Base-by-base conservation (phyloP, 2,888 invertebrate species). In the Terebella lapidaria region DNA sequence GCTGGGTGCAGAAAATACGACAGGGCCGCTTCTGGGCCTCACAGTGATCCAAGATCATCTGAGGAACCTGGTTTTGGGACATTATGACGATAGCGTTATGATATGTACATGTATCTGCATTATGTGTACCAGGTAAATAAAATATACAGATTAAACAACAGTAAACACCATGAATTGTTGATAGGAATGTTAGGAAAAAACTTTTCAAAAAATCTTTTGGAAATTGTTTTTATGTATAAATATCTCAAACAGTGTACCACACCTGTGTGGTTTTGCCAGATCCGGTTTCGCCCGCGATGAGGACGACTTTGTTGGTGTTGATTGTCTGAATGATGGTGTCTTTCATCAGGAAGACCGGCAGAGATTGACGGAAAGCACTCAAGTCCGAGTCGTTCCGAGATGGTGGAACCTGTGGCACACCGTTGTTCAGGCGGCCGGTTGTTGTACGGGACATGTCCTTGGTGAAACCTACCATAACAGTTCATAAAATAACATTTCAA, bases 191-290 rank as follows among this genome's bases (percentile, higher is more conserved):
- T n/a, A n/a, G n/a, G n/a, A n/a, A n/a, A n/a, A n/a, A n/a, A n/a
- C n/a, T n/a, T n/a, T n/a, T n/a, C n/a, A n/a, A n/a, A n/a, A n/a
- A n/a, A n/a, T n/a, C n/a, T n/a, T n/a, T n/a, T n/a, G n/a, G n/a
- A n/a, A n/a, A n/a, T n/a, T n/a, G n/a, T n/a, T n/a, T n/a, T n/a
- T n/a, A n/a, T n/a, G n/a, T n/a, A n/a, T n/a, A n/a, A n/a, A n/a
- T n/a, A n/a, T n/a, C n/a, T n/a, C n/a, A n/a, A n/a, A n/a, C n/a
- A n/a, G n/a, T n/a, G n/a, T n/a, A n/a, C n/a, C n/a, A n/a, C n/a
- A 97, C 86, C 86, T 94, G 89, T 0, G 95, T 95, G 0, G 94
- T 94, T 84, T 95, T 95, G 0, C 95, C 95, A 58, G 90, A 91
- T 0, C 94, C 95, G 0, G 95, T 94, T 70, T 92, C 91, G 0